Conservation (phyloP, 2,797 vertebrate species). For the Spinus pinus region DNA sequence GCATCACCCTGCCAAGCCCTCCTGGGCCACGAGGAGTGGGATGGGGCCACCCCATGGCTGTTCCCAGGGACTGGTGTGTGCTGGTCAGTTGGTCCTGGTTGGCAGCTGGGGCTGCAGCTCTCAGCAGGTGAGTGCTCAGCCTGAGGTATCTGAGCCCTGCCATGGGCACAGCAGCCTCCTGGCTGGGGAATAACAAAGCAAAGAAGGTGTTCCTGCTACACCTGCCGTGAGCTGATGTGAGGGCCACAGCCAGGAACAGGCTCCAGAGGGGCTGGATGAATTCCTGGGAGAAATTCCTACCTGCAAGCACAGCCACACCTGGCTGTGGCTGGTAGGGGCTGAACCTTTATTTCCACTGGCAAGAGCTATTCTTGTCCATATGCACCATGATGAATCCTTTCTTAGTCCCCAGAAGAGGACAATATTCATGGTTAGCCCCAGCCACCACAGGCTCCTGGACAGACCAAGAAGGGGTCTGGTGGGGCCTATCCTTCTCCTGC, state of each 20-base stretch:
- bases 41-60: neutral
- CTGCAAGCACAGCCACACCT: neutral
- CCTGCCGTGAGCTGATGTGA: rapidly evolving
- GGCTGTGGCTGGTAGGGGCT: neutral
- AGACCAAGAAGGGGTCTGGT: neutral
- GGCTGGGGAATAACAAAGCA: neutral
- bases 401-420: neutral
- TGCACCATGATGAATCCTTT: neutral
- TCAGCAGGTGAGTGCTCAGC: neutral
- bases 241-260: neutral
- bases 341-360: neutral
- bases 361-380: neutral
- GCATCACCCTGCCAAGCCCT: neutral
- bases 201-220: neutral
- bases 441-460: neutral
- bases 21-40: rapidly evolving
- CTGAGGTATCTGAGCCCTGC: neutral
- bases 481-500: neutral
- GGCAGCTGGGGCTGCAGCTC: neutral
- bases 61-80: neutral
- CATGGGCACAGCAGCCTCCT: neutral
- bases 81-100: neutral
- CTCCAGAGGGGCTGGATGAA: neutral
- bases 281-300: neutral
- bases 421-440: neutral